Conservation (phyloP, 2,113 vertebrate species). For the Pelvicachromis taeniatus region DNA sequence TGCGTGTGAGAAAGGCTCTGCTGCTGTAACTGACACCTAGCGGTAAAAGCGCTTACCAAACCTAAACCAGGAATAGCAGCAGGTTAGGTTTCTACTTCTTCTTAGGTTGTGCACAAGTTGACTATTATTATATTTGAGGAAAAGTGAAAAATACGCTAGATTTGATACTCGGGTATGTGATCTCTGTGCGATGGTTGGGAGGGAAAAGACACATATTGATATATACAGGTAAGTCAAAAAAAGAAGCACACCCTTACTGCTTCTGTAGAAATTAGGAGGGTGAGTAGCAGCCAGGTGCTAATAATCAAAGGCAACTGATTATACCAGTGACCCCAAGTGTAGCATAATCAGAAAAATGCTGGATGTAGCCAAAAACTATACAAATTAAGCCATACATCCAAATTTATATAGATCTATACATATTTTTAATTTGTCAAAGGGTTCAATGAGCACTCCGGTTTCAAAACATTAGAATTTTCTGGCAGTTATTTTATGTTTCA, state of each 20-base stretch:
- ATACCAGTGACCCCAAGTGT: background rate
- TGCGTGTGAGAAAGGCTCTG: background rate
- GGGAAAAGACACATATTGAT: background rate
- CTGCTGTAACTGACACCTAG: background rate
- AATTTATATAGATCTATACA: too few relatives aligned
- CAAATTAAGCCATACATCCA: background rate
- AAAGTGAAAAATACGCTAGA: background rate
- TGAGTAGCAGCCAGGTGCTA: background rate
- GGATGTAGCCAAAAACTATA: background rate
- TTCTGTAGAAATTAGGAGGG: background rate
- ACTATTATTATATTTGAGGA: background rate
- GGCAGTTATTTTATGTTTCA: background rate
- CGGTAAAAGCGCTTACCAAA: constrained; percentile 21
- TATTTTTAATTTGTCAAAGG: too few relatives aligned
- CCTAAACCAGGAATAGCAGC: background rate
- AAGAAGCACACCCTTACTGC: background rate
- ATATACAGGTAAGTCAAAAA: background rate
- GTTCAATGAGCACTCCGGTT: too few relatives aligned
- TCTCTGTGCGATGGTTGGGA: background rate
- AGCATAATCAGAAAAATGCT: background rate
- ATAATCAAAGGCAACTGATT: background rate
- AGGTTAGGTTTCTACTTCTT: background rate
- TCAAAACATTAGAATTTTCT: background rate
- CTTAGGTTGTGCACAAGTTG: background rate
- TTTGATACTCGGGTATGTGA: background rate